Percentiles rank a stretch among this genome's conserved stretches.
Conservation (phyloP, 2,797 vertebrate genomes). For the Lophius americanus region DNA sequence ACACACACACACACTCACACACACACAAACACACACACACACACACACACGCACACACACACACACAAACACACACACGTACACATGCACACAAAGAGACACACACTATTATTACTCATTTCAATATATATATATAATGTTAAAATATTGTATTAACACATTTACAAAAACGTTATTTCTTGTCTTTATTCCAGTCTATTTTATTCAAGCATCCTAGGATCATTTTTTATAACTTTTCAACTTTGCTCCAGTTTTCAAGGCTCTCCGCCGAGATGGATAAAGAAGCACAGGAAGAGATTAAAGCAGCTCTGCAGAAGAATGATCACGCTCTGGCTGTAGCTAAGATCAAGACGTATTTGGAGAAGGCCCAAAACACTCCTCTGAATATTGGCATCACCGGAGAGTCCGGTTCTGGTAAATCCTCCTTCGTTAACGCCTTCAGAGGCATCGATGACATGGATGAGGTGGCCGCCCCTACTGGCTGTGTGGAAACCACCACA, state of each 20-base stretch:
- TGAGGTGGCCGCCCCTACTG: constrained; percentile 46
- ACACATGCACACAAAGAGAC: too few species aligned
- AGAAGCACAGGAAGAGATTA: constrained; percentile 7
- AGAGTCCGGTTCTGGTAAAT: constrained; percentile 65
- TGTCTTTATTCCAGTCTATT: too few species aligned
- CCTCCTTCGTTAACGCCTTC: constrained; percentile 62
- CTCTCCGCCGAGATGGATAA: fast-evolving
- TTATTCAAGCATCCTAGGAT: too few species aligned
- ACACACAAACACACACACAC: too few species aligned
- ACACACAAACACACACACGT: too few species aligned
- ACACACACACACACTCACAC: too few species aligned
- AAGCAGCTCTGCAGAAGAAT: constrained; percentile 19
- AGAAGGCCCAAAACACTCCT: constrained; percentile 1
- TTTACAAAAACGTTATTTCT: too few species aligned
- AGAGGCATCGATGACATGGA: constrained; percentile 35
- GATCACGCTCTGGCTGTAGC: constrained; percentile 11
- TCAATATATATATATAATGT: too few species aligned
- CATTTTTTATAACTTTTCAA: not conserved
- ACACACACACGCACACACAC: too few species aligned
- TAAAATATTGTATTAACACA: too few species aligned
- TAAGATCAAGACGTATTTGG: constrained; percentile 31
- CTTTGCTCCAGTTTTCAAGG: not conserved
- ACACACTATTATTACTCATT: too few species aligned
- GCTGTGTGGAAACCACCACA: constrained; percentile 48
- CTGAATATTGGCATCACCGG: constrained; percentile 66